A percentile compares a stretch with the other conserved stretches of the same genome.
Evolutionary conservation across 2,888 invertebrate species (phyloP).

Genomic region (Chloromyia formosa): DNA sequence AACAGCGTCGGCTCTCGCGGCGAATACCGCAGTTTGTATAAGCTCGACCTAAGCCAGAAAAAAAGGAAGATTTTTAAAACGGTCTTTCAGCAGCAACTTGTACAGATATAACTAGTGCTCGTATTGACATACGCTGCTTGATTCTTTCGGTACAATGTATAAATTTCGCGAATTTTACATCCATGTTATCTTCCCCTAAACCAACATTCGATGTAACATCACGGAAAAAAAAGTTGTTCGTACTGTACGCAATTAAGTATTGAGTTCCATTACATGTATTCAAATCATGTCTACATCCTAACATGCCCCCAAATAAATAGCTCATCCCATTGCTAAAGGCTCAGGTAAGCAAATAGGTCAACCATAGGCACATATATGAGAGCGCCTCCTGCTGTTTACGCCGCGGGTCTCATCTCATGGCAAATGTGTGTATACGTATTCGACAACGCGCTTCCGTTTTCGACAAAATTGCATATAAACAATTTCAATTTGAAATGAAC

Average conservation of each 20-base stretch:
- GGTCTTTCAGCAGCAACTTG: no score
- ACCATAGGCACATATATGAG: not conserved
- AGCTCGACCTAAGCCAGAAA: no score
- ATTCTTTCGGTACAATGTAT: no score
- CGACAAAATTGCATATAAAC: constrained; percentile 49
- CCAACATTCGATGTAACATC: no score
- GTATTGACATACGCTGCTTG: no score
- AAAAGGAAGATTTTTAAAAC: no score
- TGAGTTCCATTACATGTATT: constrained; percentile 33
- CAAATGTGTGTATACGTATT: constrained; percentile 49
- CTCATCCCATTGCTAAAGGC: not conserved
- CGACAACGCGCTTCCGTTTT: constrained; percentile 51
- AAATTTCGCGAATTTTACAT: no score
- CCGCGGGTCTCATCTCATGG: constrained; percentile 46
- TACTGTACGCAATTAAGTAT: constrained; percentile 36
- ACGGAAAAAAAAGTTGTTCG: constrained; percentile 3
- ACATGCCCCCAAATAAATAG: no score
- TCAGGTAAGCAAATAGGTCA: not conserved
- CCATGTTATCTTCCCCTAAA: no score
- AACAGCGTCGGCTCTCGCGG: no score
- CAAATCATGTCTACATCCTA: not conserved
- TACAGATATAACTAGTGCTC: no score
- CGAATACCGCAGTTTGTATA: no score
- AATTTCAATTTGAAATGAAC: constrained; percentile 47
- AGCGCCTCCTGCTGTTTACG: constrained; percentile 47